A percentile compares a stretch with the other conserved stretches of the same genome.
phyloP scores from a whole-genome alignment of 1,140 invertebrate genomes.

The Rhyzopertha dominica region DNA sequence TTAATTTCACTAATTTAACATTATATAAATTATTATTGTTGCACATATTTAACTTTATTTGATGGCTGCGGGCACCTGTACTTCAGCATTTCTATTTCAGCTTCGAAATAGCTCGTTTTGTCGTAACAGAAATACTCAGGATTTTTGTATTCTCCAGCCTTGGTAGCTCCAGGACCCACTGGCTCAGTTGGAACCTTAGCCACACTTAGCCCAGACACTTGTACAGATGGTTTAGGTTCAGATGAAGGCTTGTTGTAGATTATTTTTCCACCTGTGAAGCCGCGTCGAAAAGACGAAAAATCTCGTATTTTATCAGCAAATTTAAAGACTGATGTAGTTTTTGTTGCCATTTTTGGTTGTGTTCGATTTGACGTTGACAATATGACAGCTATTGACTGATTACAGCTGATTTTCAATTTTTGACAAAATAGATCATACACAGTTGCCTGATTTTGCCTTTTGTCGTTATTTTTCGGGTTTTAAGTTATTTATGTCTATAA shows the following conservation, averaged over 20 bases:
- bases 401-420: too few relatives aligned
- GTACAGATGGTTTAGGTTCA: not conserved
- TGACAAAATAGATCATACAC: too few relatives aligned
- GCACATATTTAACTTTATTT: slow-evolving; percentile 22
- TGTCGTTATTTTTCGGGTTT: too few relatives aligned
- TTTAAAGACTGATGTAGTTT: too few relatives aligned
- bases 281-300: slow-evolving; percentile 29
- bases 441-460: too few relatives aligned
- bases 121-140: slow-evolving; percentile 84
- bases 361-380: too few relatives aligned
- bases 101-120: slow-evolving; percentile 71
- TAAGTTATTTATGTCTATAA: too few relatives aligned
- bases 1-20: too few relatives aligned
- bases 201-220: slow-evolving; percentile 61
- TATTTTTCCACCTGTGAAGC: slow-evolving; percentile 31
- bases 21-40: too few relatives aligned
- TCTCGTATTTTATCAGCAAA: slow-evolving; percentile 19
- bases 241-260: slow-evolving; percentile 31
- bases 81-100: slow-evolving; percentile 78
- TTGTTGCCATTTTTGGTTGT: too few relatives aligned
- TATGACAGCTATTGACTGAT: too few relatives aligned
- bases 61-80: slow-evolving; percentile 70
- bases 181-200: slow-evolving; percentile 52
- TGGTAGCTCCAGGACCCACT: slow-evolving; percentile 69
- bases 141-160: slow-evolving; percentile 70